Evolutionary conservation across 1,140 invertebrate species (phyloP), one percentile per base, ranked within the genome.

Genomic region (Eupeodes corollae): DNA sequence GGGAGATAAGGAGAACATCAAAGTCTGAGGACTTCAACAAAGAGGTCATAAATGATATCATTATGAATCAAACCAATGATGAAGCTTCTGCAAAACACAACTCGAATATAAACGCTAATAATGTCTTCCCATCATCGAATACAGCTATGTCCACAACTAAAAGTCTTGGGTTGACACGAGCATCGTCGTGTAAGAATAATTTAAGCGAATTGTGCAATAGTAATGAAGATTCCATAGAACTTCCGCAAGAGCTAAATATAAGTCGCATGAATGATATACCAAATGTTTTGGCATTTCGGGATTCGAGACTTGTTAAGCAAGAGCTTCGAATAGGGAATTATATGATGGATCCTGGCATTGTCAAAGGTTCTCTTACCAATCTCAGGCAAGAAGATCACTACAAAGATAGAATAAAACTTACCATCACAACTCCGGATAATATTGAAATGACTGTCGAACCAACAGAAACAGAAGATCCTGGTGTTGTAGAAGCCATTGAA

Each of bases 1-100:
- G 78, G 56, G 79, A 84, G 51, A 76, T 88, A 30, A 72, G 74
- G 48, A 73, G 66, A 5, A 52, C 58, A 9, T 55, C 56, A 47
- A 65, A 68, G 37, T 56, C 59, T 6, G 63, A 68, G 52, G 60
- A 63, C 3, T 68, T 68, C n/a, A 66, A 65, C 37, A 68, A 63
- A 49, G 56, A 64, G 19, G 42, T 56, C 2, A 55, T 66, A 18
- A 63, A 61, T 33, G 34, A 35, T 12, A 35, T 12, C 12, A 35
- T 35, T 10, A 35, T 12, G 14, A 35, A 35, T 35, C 14, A 35
- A 43, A n/a, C 6, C 16, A 9, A n/a, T 8, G 21, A 50, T 42
- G 30, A 43, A 63, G 18, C 18, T 43, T 26, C 15, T 46, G 13
- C 10, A 12, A 37, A 46, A 31, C 14, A 44, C 9, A 44, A n/a